phyloP scores from a whole-genome alignment of 2,888 invertebrate species.

The Cecidostiba fungosa region DNA sequence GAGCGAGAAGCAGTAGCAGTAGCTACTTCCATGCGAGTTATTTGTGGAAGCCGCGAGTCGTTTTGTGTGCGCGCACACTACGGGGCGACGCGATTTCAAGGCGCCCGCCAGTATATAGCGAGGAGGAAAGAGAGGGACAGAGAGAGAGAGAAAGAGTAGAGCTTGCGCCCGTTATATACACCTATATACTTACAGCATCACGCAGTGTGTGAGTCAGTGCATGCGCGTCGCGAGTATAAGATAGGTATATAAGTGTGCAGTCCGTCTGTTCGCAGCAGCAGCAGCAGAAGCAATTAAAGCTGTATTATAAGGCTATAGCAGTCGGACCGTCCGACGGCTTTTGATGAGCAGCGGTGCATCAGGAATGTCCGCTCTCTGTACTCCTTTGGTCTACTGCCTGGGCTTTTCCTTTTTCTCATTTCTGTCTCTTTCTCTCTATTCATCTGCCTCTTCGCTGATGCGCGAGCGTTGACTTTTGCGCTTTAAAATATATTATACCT shows the following conservation, averaged over 20 bases:
- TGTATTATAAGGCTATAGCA: slow-evolving; percentile 16
- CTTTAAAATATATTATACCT: not conserved
- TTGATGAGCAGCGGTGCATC: not conserved
- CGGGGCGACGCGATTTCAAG: slow-evolving; percentile 51
- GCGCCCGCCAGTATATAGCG: not conserved
- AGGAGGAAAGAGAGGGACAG: not conserved
- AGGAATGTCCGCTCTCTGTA: not conserved
- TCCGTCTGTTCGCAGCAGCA: not conserved
- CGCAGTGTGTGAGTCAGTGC: slow-evolving; percentile 28
- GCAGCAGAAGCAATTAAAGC: not conserved
- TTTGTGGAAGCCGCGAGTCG: slow-evolving; percentile 48
- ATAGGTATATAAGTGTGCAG: no score
- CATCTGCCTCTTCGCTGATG: not conserved
- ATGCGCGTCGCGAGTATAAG: no score
- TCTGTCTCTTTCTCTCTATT: not conserved
- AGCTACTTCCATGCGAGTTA: slow-evolving; percentile 53
- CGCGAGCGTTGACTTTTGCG: not conserved
- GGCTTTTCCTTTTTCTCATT: not conserved
- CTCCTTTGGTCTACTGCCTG: no score
- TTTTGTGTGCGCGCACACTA: slow-evolving; percentile 10
- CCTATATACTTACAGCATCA: not conserved
- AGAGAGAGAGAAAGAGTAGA: no score
- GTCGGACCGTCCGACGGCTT: not conserved
- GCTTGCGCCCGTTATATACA: not conserved
- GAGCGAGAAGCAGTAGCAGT: not conserved